Evolutionary conservation across 2,113 vertebrate genomes (phyloP), one percentile per base, ranked within the genome.

Genomic region (Grantiella picta): DNA sequence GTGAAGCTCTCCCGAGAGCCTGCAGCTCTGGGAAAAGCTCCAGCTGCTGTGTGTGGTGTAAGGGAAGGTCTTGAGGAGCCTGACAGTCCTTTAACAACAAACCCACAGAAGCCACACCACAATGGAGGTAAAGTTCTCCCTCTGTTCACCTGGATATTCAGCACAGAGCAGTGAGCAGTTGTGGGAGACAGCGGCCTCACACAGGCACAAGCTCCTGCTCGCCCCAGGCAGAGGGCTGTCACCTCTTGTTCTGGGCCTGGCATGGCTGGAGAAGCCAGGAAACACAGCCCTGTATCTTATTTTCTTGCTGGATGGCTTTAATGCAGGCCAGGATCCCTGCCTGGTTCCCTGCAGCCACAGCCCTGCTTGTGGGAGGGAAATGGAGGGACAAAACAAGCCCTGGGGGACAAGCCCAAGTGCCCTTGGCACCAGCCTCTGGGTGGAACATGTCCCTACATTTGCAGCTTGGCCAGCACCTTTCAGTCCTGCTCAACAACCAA

Each of bases 261-360:
- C 45, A 20, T 0, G 1, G 94, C 54, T 72, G 59, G 18, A 83
- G 61, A 18, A 81, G 22, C 33, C n/a, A 86, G 49, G 35, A 71
- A 57, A 4, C 0, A 0, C 6, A 42, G 68, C 50, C 16, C 5
- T 2, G 2, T 24, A 10, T 15, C 40, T 70, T 36, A 20, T 8
- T 68, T 64, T 56, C 38, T 27, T 40, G 36, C 60, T 45, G 47
- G 54, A 14, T 2, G 15, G 44, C 76, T 77, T 50, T 65, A 72
- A 42, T 20, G 20, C 54, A 44, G 40, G 65, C 65, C 70, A 54
- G 29, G 9, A 33, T 36, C 38, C 38, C 47, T 29, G 27, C 18
- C 40, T 27, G 49, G 27, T 27, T 72, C 56, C 57, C 49, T 64
- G 70, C 82, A 82, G 45, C 44, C 70, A 23, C 54, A 69, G 47